Base-by-base conservation (phyloP, 1,140 invertebrate species). In the Sycobia sp. region DNA sequence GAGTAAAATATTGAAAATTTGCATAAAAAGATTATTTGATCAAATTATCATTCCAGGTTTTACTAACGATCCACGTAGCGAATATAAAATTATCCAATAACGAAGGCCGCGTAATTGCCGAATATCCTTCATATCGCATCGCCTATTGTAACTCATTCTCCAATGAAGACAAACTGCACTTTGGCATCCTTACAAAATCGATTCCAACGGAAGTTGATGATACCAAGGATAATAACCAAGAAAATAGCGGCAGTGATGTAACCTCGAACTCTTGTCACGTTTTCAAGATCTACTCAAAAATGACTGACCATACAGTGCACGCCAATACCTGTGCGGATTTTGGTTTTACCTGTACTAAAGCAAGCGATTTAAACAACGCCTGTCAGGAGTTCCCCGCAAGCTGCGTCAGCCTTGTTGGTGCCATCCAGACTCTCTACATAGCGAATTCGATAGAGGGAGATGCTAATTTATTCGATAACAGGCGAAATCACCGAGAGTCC, bases 361-460 rank as follows among this genome's bases (percentile, higher is more conserved):
- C 78, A 0, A 80, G 76, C 0, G 79, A 81, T 41, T 65, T 76
- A 7, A 81, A 89, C 60, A 81, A 89, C 62, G 74, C 86, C 9
- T 96, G 95, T 74, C 82, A 90, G 38, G 94, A 97, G 76, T 98
- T 97, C 79, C 95, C 95, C 0, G 87, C 89, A 11, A 93, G 91
- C 67, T 92, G 94, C 27, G 90, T 94, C 65, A 90, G 93, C 60
- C 89, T 97, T 18, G 89, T 97, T 0, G 89, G 89, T 68, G 79
- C 84, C 68, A 83, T 87, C 75, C 80, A 82, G 68, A 82, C 79
- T 2, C 73, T 84, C 25, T 84, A 85, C 65, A 83, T 84, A 71
- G 74, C 77, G 3, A 75, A 79, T 54, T 65, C 73, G 2, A 67
- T 70, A 0, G 73, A 76, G 18, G 68, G 67, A 18, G 76, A 78